Evolutionary conservation across 2,797 vertebrate species (phyloP).

Genomic region (Otus scops): DNA sequence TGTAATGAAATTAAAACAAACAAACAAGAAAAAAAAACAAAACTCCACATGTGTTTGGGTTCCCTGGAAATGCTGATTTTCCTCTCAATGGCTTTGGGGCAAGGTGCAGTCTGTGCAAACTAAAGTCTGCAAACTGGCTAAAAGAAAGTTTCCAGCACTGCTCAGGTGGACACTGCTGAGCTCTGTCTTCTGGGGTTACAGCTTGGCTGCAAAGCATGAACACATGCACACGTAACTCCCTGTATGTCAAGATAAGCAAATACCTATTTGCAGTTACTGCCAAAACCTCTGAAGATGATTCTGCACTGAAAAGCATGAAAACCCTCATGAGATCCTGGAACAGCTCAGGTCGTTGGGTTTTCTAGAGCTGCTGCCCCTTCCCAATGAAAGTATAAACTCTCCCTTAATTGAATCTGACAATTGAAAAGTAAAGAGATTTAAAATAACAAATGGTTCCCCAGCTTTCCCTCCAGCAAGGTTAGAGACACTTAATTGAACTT

Average conservation of each 20-base stretch:
- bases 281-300: not conserved
- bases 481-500: conserved; percentile 46
- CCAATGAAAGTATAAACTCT: conserved; percentile 28
- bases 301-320: not conserved
- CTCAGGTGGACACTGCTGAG: not conserved
- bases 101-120: not conserved
- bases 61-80: not conserved
- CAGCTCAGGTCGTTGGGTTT: not conserved
- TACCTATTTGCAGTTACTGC: not conserved
- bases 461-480: conserved; percentile 51
- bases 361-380: not conserved
- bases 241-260: not conserved
- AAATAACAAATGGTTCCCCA: conserved; percentile 62
- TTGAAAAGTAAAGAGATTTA: conserved; percentile 64
- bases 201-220: not conserved
- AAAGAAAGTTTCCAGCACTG: not conserved
- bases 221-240: not conserved
- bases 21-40: not conserved
- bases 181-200: not conserved
- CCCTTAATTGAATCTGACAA: conserved; percentile 65
- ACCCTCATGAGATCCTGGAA: not conserved
- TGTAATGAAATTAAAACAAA: not conserved
- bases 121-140: not conserved
- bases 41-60: rapidly evolving
- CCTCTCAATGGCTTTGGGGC: not conserved